A percentile compares a stretch with the other conserved stretches of the same genome.
These are phyloP conservation scores for Erithacus rubecula DNA, from an alignment of 2,797 vertebrate genomes.

Conservation along the genomic window DNA sequence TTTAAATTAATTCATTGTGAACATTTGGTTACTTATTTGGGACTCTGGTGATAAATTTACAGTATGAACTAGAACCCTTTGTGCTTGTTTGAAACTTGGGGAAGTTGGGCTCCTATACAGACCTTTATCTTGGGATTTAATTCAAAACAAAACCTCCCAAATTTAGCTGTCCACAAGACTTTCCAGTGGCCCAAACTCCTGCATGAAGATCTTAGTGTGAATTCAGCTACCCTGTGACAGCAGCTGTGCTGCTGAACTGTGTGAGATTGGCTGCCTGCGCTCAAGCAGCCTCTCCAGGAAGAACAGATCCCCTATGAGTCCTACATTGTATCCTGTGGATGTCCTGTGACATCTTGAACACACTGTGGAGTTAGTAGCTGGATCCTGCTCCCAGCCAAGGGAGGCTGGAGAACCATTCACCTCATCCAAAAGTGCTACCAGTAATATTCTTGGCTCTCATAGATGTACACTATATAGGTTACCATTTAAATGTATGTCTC, in stretches of 20 bases:
- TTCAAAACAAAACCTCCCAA: not conserved
- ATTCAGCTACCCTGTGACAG: not conserved
- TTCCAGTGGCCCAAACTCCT: not conserved
- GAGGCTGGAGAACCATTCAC: not conserved
- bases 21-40: not conserved
- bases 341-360: not conserved
- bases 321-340: not conserved
- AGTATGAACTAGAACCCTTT: not conserved
- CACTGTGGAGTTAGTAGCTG: not conserved
- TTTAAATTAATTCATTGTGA: not conserved
- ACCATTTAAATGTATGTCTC: not conserved
- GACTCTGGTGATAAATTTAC: not conserved
- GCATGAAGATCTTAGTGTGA: not conserved
- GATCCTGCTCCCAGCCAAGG: not conserved
- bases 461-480: not conserved
- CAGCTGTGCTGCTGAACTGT: not conserved
- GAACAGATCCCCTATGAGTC: not conserved
- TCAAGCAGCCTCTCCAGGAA: not conserved
- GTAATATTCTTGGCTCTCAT: not conserved
- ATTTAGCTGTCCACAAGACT: not conserved
- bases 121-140: not conserved
- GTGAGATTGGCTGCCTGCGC: not conserved
- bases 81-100: not conserved
- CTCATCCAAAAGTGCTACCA: not conserved
- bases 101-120: not conserved